Conservation (phyloP, 1,140 invertebrate genomes). For the Lepidotrigona ventralis region DNA sequence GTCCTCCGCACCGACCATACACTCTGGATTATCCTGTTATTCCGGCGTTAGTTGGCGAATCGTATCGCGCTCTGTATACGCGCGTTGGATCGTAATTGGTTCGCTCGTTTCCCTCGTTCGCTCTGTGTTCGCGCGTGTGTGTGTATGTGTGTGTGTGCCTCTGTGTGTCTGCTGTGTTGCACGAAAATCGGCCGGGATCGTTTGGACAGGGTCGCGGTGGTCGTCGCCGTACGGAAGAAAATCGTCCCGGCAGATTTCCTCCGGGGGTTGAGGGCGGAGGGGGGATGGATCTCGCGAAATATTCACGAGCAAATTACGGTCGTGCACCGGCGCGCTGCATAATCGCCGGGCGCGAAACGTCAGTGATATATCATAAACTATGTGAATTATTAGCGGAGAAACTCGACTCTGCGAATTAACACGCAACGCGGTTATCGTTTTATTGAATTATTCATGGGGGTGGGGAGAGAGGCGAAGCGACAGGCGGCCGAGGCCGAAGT, state of each 20-base stretch:
- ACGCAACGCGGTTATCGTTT: constrained; percentile 64
- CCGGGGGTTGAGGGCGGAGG: fast-evolving
- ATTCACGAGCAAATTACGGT: constrained; percentile 42
- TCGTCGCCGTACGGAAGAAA: not conserved
- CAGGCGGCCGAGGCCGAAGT: constrained; percentile 18
- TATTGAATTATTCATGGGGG: constrained; percentile 62
- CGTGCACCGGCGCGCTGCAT: constrained; percentile 11
- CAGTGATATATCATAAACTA: constrained; percentile 60
- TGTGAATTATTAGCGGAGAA: constrained; percentile 63
- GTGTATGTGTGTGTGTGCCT: too few relatives aligned
- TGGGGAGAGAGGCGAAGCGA: constrained; percentile 5
- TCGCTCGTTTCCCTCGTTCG: not conserved
- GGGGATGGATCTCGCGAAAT: not conserved
- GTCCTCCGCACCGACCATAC: not conserved
- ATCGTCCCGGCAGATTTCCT: not conserved
- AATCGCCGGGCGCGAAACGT: constrained; percentile 51
- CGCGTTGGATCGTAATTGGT: constrained; percentile 22
- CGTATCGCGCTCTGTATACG: not conserved
- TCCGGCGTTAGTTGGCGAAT: not conserved
- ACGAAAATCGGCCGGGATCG: not conserved
- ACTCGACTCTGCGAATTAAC: constrained; percentile 60
- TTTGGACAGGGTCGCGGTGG: not conserved
- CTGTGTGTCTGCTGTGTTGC: not conserved
- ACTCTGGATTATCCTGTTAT: constrained; percentile 11
- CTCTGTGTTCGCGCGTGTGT: too few relatives aligned